Evolutionary conservation across 2,113 vertebrate genomes (phyloP), one percentile per base, ranked within the genome.

Genomic region (Bubo blakistoni): DNA sequence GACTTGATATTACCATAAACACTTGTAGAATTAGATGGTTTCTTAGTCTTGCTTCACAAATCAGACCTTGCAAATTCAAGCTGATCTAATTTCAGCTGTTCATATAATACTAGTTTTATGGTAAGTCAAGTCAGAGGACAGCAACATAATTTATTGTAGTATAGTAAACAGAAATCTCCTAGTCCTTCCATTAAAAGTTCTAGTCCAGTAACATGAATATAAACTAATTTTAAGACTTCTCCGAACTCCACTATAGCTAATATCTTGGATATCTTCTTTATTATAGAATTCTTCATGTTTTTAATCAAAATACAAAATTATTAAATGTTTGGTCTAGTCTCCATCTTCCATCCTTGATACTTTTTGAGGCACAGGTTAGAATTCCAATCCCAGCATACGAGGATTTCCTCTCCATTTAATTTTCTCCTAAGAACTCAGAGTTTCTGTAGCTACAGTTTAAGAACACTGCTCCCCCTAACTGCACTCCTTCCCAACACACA

Each of bases 401-500:
- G 9, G 6, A 5, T 69, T 81, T 4, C 13, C 3, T 42, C 11
- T 57, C 16, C 7, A 40, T 71, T 87, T 49, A 11, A 6, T 18
- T n/a, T 55, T 66, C 69, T 17, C 25, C 18, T 82, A 65, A 65
- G 5, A 3, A 40, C 19, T 59, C 36, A 62, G 6, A 52, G 18
- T 34, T 69, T 59, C 32, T 66, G 15, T 52, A 88, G 22, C 19
- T 44, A 49, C 11, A n/a, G 22, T 67, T 86, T 91, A 38, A 49
- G 8, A 79, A 66, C 26, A 20, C 2, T 38, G 7, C 25, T 80
- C 8, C 7, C 2, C 11, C 86, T 61, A 65, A 65, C 25, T 47
- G 1, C 9, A 29, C 32, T 66, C 16, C 7, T 67, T 8, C 26
- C 4, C 5, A 67, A 14, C 0, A 21, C 4, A 52, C 2, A 82